Evolutionary conservation across 2,888 invertebrate genomes (phyloP).

Genomic region (Dinocampus coccinellae): DNA sequence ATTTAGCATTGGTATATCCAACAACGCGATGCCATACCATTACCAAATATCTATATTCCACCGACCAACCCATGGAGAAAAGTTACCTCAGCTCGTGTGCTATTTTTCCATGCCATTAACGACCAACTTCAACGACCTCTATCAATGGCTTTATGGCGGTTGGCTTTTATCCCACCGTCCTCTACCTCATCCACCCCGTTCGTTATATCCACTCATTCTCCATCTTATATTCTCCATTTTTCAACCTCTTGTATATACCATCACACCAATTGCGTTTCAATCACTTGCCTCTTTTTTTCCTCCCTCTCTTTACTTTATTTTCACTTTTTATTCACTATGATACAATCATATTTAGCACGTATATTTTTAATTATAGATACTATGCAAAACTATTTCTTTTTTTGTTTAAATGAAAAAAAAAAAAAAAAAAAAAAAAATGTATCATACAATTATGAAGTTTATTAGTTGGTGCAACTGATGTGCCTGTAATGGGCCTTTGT

Average conservation of each 20-base stretch:
- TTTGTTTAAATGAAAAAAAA: too few species aligned
- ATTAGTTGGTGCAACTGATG: background rate
- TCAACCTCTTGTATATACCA: background rate
- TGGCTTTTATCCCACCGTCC: slow-evolving; percentile 56
- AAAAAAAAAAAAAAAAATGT: too few species aligned
- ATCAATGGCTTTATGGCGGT: slow-evolving; percentile 63
- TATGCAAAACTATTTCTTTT: too few species aligned
- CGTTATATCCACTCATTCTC: slow-evolving; percentile 1
- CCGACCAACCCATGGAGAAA: slow-evolving; percentile 47
- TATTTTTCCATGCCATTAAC: slow-evolving; percentile 66
- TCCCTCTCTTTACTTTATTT: background rate
- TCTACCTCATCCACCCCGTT: too few species aligned
- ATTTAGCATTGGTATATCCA: slow-evolving; percentile 25
- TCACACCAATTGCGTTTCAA: slow-evolving; percentile 33
- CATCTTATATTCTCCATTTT: background rate
- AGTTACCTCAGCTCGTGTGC: slow-evolving; percentile 56
- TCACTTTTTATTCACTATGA: too few species aligned
- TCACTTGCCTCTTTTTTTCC: slow-evolving; percentile 22
- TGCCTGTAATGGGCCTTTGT: background rate
- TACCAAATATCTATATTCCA: background rate
- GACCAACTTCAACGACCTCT: slow-evolving; percentile 60
- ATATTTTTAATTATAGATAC: too few species aligned
- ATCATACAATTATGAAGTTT: too few species aligned
- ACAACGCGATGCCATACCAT: slow-evolving; percentile 2
- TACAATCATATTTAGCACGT: too few species aligned